These are phyloP conservation scores for Coilia nasus DNA, from an alignment of 2,797 vertebrate genomes.

Conservation along the genomic window DNA sequence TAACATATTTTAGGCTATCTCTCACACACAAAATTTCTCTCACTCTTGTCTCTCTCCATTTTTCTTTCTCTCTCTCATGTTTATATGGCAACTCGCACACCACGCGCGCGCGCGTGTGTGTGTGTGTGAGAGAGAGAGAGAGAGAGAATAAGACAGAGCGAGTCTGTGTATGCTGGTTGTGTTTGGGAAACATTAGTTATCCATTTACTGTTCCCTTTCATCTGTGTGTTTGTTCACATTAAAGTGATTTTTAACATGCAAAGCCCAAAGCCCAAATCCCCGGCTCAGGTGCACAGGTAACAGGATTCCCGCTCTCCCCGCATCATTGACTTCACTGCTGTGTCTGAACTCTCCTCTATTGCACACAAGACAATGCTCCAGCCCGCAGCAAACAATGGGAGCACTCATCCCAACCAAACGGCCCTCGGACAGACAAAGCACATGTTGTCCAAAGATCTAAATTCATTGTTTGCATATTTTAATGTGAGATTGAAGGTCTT, in stretches of 20 bases:
- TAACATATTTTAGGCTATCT: too few species aligned
- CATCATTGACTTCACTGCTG: not conserved
- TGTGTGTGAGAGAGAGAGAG: too few species aligned
- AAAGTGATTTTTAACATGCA: conserved; percentile 46
- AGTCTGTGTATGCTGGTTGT: not conserved
- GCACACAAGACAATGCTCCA: not conserved
- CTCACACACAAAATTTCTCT: too few species aligned
- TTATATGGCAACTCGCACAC: too few species aligned
- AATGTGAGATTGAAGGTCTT: not conserved
- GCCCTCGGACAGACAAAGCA: not conserved
- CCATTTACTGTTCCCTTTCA: conserved; percentile 55
- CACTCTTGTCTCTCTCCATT: too few species aligned
- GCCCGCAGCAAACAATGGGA: not conserved
- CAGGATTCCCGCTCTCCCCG: not conserved
- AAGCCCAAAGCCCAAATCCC: too few species aligned
- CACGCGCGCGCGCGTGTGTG: too few species aligned
- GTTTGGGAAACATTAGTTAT: conserved; percentile 12
- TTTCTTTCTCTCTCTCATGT: too few species aligned
- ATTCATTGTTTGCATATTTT: not conserved
- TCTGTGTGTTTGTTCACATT: conserved; percentile 68
- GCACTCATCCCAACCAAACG: not conserved
- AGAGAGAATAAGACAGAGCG: too few species aligned
- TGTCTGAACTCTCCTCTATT: not conserved
- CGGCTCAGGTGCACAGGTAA: not conserved
- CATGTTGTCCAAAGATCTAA: not conserved